These are phyloP conservation scores for Leptoclinus maculatus DNA, from an alignment of 2,797 vertebrate genomes.

Conservation along the genomic window DNA sequence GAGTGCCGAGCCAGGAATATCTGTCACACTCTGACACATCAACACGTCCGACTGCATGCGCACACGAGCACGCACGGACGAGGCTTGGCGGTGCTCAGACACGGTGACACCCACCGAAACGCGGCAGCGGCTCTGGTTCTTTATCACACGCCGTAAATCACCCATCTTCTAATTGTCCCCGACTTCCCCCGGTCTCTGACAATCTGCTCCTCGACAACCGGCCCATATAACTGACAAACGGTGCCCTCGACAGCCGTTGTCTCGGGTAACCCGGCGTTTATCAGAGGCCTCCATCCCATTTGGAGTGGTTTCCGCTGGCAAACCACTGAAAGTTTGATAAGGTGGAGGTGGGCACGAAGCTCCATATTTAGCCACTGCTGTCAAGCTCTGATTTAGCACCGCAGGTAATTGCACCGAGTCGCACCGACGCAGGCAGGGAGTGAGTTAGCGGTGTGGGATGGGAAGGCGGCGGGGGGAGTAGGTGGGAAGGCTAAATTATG, in stretches of 20 bases:
- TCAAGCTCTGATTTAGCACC: conserved; percentile 70
- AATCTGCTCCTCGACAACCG: conserved; percentile 78
- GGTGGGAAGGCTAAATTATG: conserved; percentile 64
- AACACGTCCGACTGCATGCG: conserved; percentile 45
- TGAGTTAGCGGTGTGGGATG: conserved; percentile 50
- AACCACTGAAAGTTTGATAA: conserved; percentile 69
- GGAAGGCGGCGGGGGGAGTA: neutral
- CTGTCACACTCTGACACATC: conserved; percentile 66
- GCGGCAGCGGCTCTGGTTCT: conserved; percentile 7
- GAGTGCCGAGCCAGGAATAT: conserved; percentile 59
- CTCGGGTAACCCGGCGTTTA: conserved; percentile 65
- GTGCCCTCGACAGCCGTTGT: conserved; percentile 58
- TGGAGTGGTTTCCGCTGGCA: conserved; percentile 54
- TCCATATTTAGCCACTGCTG: conserved; percentile 71
- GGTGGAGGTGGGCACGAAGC: conserved; percentile 61
- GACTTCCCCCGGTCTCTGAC: conserved; percentile 72
- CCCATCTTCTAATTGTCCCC: conserved; percentile 73
- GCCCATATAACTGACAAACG: conserved; percentile 77
- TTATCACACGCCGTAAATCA: conserved; percentile 67
- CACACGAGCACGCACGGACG: conserved; percentile 20
- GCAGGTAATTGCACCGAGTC: conserved; percentile 70
- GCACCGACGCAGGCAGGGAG: conserved; percentile 51
- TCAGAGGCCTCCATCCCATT: conserved; percentile 58
- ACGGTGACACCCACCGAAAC: conserved; percentile 30
- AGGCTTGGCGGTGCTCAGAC: conserved; percentile 41